Evolutionary conservation across 2,797 vertebrate genomes (phyloP).

Genomic region (Crotalus adamanteus): DNA sequence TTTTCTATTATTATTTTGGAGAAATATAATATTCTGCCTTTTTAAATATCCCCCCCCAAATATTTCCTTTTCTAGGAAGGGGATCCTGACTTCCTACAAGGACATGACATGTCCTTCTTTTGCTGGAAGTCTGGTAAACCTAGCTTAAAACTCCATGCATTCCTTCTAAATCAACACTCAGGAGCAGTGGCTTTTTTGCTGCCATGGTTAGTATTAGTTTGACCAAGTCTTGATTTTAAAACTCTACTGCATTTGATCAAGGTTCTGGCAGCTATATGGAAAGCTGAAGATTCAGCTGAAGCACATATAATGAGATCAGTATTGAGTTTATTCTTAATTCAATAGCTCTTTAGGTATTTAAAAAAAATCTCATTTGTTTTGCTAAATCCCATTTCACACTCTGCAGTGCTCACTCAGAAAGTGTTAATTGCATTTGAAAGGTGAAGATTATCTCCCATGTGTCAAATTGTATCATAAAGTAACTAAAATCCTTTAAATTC

Average conservation of each 20-base stretch:
- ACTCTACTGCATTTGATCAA: not conserved
- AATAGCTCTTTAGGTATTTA: not conserved
- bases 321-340: not conserved
- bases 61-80: too few relatives aligned
- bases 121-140: not conserved
- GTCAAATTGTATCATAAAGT: constrained; percentile 4
- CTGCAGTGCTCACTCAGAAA: constrained; percentile 12
- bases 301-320: not conserved
- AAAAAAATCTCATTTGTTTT: not conserved
- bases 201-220: not conserved
- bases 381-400: constrained; percentile 28
- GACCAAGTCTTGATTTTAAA: not conserved
- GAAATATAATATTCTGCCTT: too few relatives aligned
- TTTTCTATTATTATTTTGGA: too few relatives aligned
- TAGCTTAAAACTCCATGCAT: not conserved
- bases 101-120: not conserved
- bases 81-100: too few relatives aligned
- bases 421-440: constrained; percentile 21
- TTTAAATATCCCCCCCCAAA: too few relatives aligned
- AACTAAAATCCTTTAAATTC: not conserved
- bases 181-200: not conserved
- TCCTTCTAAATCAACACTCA: not conserved
- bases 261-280: not conserved
- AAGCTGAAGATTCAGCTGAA: not conserved
- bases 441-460: not conserved